Conservation (phyloP, 2,888 invertebrate species). For the Dioctria linearis region DNA sequence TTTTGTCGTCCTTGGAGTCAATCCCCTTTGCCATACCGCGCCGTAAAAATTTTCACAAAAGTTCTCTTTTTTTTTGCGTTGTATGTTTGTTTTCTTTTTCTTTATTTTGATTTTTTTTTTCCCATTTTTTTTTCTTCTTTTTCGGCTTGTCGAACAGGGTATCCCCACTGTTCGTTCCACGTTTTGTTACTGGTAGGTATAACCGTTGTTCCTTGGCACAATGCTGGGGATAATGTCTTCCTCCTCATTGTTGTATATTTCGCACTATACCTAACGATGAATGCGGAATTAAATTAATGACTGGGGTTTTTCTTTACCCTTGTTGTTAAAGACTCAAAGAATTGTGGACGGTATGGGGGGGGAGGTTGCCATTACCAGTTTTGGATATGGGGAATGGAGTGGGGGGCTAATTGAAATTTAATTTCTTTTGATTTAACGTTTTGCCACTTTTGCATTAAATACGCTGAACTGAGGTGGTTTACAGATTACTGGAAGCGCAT, state of each 20-base stretch:
- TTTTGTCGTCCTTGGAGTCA: slow-evolving; percentile 3
- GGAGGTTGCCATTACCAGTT: too few relatives aligned
- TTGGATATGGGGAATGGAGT: slow-evolving; percentile 26
- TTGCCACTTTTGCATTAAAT: background rate
- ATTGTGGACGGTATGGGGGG: slow-evolving; percentile 3
- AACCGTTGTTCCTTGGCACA: slow-evolving; percentile 9
- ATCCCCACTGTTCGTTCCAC: background rate
- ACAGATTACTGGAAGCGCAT: too few relatives aligned
- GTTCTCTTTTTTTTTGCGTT: background rate
- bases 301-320: slow-evolving; percentile 56
- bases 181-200: slow-evolving; percentile 14
- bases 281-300: slow-evolving; percentile 59
- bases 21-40: background rate
- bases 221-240: slow-evolving; percentile 48
- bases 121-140: background rate
- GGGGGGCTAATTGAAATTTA: slow-evolving; percentile 57
- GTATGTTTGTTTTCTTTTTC: background rate
- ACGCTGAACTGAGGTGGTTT: background rate
- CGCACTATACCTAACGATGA: slow-evolving; percentile 56
- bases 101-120: background rate
- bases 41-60: slow-evolving; percentile 3
- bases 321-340: slow-evolving; percentile 47
- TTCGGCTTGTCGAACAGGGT: background rate
- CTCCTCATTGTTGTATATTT: slow-evolving; percentile 53
- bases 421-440: slow-evolving; percentile 53